These are phyloP conservation scores for Scartelaos histophorus DNA, from an alignment of 2,113 vertebrate genomes.

Conservation along the genomic window DNA sequence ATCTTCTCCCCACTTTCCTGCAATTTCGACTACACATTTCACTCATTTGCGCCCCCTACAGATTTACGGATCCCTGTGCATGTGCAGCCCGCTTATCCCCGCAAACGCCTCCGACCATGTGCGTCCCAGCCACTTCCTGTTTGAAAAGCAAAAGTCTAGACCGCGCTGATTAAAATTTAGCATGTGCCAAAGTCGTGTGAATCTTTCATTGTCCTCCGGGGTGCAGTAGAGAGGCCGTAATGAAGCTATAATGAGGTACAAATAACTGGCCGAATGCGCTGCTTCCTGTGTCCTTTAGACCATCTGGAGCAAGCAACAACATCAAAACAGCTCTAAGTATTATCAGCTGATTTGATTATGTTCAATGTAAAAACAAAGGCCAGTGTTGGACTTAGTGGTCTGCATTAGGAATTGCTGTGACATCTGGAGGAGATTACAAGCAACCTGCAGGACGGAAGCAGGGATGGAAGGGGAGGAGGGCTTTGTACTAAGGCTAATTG, in stretches of 20 bases:
- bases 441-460: background rate
- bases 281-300: constrained; percentile 56
- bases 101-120: background rate
- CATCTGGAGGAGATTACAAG: constrained; percentile 1
- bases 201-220: constrained; percentile 70
- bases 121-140: background rate
- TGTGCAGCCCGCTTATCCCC: background rate
- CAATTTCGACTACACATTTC: too few relatives aligned
- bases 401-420: background rate
- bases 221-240: constrained; percentile 45
- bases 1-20: too few relatives aligned
- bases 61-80: background rate
- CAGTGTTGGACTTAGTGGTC: background rate
- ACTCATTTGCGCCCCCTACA: background rate
- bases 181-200: constrained; percentile 69
- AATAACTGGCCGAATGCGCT: constrained; percentile 60
- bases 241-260: constrained; percentile 69
- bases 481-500: background rate
- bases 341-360: constrained; percentile 10
- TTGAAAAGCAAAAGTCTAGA: constrained; percentile 46
- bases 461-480: background rate
- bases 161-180: constrained; percentile 64
- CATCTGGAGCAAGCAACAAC: constrained; percentile 26
- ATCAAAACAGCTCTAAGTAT: constrained; percentile 20
- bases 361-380: background rate